Evolutionary conservation across 1,140 invertebrate species (phyloP), one percentile per base, ranked within the genome.

Genomic region (Bombus turneri): DNA sequence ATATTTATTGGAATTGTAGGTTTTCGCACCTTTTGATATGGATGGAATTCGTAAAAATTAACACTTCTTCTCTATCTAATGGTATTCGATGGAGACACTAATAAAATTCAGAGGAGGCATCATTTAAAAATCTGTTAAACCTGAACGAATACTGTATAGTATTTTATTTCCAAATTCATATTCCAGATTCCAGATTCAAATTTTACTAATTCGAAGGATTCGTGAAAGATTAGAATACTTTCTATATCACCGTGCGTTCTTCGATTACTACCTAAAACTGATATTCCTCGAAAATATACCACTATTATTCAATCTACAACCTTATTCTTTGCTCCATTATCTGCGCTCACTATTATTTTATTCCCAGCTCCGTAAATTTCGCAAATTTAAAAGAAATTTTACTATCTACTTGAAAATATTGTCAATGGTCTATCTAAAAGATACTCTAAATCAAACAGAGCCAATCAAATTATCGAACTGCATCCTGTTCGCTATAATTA

Each of bases 101-200:
- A 12, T 25, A 22, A 12, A 34, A 68, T 34, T 68, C 0, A 18
- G 0, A 10, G 1, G 8, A 34, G 6, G 18, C 9, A 9, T 0
- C 18, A 9, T 25, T 25, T 9, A 22, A 4, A 37, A 6, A 71
- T 71, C 0, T 12, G 3, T 1, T 0, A 71, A 13, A 6, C 1
- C 25, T 18, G 47, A 0, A 0, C 0, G 15, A 47, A 47, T 47
- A 47, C 5, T 47, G 43, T 37, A 13, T n/a, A n/a, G 0, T 13
- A 28, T n/a, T 13, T 62, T 62, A 62, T 62, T 62, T 13, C 10
- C 59, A 13, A 1, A 13, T 10, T n/a, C 9, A 3, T 62, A 31
- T 31, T 31, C 31, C 31, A 31, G 31, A 31, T 31, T 31, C 31
- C 31, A 31, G 31, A 31, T 31, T 31, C 31, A 62, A 13, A 62